Evolutionary conservation across 1,140 invertebrate species (phyloP).

Genomic region (Zaprionus camerounensis): DNA sequence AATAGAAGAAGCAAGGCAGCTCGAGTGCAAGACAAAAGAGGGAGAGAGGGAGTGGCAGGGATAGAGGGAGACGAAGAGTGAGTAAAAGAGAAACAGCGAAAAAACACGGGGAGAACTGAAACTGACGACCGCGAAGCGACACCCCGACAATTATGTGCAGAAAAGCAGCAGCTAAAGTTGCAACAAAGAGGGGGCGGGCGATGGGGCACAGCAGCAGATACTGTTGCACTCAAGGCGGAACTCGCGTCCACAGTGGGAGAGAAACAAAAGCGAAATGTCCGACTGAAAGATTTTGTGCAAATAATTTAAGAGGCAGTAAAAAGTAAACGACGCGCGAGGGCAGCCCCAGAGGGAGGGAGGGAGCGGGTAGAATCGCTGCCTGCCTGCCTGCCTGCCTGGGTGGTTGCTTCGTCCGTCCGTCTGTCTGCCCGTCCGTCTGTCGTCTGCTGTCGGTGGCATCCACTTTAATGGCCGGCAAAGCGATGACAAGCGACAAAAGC

Average conservation of each 20-base stretch:
- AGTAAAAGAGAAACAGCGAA: too few relatives aligned
- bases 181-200: constrained; percentile 39
- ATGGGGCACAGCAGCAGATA: constrained; percentile 14
- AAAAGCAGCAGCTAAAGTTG: constrained; percentile 13
- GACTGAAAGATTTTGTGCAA: constrained; percentile 77
- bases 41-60: not conserved
- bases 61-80: not conserved
- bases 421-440: too few relatives aligned
- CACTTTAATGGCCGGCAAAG: constrained; percentile 58
- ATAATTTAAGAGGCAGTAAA: constrained; percentile 62
- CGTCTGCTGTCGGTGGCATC: not conserved
- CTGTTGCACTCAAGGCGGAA: constrained; percentile 33
- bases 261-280: constrained; percentile 38
- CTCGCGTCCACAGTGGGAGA: not conserved
- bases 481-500: constrained; percentile 64
- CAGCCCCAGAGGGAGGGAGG: not conserved
- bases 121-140: constrained; percentile 42
- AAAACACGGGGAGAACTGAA: too few relatives aligned
- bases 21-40: not conserved
- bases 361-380: too few relatives aligned
- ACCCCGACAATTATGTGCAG: constrained; percentile 57
- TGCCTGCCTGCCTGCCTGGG: not conserved
- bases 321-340: constrained; percentile 49
- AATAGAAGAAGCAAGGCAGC: constrained; percentile 15
- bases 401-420: not conserved